Evolutionary conservation across 2,113 vertebrate species (phyloP).

Genomic region (Syngnathus typhle): DNA sequence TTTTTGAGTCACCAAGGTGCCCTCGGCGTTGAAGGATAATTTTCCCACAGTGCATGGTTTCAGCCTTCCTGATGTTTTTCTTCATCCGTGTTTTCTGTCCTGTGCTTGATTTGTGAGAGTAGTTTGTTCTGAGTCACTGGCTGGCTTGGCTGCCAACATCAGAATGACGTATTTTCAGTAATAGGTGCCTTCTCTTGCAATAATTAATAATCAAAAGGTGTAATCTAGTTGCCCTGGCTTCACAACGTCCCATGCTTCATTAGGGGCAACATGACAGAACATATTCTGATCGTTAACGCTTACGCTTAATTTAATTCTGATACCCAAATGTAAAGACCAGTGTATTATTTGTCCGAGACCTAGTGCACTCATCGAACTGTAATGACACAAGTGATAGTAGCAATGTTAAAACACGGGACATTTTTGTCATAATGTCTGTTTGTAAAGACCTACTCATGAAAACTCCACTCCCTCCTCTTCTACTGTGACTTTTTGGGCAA

Average conservation of each 20-base stretch:
- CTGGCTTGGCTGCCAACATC: slow-evolving; percentile 45
- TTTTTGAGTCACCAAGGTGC: neutral
- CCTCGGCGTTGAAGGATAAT: neutral
- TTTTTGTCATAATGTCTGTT: neutral
- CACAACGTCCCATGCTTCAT: slow-evolving; percentile 47
- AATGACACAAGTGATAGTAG: neutral
- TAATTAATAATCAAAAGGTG: slow-evolving; percentile 65
- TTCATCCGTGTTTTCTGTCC: slow-evolving; percentile 36
- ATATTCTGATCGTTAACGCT: slow-evolving; percentile 35
- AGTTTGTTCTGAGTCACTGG: slow-evolving; percentile 60
- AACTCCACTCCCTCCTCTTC: slow-evolving; percentile 17
- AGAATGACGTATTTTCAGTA: slow-evolving; percentile 52
- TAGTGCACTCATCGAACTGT: neutral
- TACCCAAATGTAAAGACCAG: slow-evolving; percentile 6
- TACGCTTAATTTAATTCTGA: slow-evolving; percentile 11
- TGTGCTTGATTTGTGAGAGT: slow-evolving; percentile 42
- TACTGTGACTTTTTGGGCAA: slow-evolving; percentile 34
- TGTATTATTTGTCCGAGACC: slow-evolving; percentile 5
- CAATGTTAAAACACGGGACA: neutral
- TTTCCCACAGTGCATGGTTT: slow-evolving; percentile 6
- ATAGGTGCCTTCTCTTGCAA: slow-evolving; percentile 56
- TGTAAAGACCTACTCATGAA: slow-evolving; percentile 25
- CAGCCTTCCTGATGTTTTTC: slow-evolving; percentile 35
- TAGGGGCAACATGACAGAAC: slow-evolving; percentile 42
- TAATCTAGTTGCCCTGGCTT: slow-evolving; percentile 61